A percentile compares a stretch with the other conserved stretches of the same genome.
Conservation (phyloP, 37 sponge, comb jelly and placozoan genomes). For the Bolinopsis microptera region DNA sequence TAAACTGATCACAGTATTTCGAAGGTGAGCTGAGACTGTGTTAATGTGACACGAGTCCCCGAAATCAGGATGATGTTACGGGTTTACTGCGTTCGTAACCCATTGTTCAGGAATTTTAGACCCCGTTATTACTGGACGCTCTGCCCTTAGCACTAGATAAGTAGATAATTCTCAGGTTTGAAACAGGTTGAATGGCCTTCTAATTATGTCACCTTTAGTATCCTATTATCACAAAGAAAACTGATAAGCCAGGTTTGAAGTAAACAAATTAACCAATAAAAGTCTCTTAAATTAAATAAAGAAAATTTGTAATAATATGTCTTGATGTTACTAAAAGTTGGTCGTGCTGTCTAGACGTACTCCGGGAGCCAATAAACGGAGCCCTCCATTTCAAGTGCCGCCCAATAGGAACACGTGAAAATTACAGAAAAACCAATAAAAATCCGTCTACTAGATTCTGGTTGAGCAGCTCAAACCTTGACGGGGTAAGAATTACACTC, state of each 20-base stretch:
- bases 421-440: background rate
- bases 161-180: background rate
- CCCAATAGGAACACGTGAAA: background rate
- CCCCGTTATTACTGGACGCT: background rate
- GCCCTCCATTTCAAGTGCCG: background rate
- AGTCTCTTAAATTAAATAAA: background rate
- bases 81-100: background rate
- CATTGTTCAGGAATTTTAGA: background rate
- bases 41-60: background rate
- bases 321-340: background rate
- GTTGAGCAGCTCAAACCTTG: background rate
- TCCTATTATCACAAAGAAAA: background rate
- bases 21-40: no score
- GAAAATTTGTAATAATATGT: background rate
- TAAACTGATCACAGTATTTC: background rate
- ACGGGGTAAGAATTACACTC: background rate
- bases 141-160: background rate
- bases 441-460: background rate
- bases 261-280: background rate
- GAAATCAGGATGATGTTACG: background rate
- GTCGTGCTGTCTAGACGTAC: background rate
- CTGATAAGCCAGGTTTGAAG: background rate
- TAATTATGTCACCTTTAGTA: background rate
- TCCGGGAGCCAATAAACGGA: background rate
- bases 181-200: background rate